phyloP scores from a whole-genome alignment of 2,888 invertebrate genomes.

The Lycophotia porphyrea region DNA sequence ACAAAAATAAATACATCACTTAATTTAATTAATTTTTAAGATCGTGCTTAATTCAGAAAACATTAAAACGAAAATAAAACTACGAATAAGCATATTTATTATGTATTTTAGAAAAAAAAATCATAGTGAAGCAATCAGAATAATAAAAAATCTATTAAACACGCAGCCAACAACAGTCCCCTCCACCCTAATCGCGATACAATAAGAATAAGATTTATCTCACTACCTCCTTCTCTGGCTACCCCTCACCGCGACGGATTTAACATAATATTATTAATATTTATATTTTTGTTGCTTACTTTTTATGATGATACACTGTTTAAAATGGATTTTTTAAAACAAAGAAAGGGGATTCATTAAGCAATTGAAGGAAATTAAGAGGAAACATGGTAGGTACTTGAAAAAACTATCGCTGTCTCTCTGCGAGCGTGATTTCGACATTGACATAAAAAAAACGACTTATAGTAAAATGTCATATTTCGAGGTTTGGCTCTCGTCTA shows the following conservation, averaged over 20 bases:
- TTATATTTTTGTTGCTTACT: conserved; percentile 34
- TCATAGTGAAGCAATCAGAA: not conserved
- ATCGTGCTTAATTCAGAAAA: too few relatives aligned
- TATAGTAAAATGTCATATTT: too few relatives aligned
- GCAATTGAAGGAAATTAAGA: too few relatives aligned
- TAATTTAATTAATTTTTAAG: not conserved
- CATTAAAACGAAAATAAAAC: too few relatives aligned
- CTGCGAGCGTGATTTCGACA: too few relatives aligned
- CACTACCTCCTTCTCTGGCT: conserved; percentile 51
- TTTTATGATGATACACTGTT: not conserved
- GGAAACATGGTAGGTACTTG: too few relatives aligned
- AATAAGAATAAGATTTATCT: conserved; percentile 59
- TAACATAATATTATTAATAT: conserved; percentile 59
- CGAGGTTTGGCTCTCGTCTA: too few relatives aligned
- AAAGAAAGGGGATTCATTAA: not conserved
- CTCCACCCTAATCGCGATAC: conserved; percentile 28
- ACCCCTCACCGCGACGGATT: conserved; percentile 58
- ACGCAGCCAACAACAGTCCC: conserved; percentile 9
- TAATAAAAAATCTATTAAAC: not conserved
- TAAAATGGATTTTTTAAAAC: not conserved
- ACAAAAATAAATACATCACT: not conserved
- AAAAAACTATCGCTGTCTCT: too few relatives aligned
- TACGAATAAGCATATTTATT: too few relatives aligned
- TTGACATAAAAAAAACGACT: too few relatives aligned
- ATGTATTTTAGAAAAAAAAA: too few relatives aligned